A percentile compares a stretch with the other conserved stretches of the same genome.
These are phyloP conservation scores for Oncorhynchus keta DNA, from an alignment of 2,113 vertebrate species.

Conservation along the genomic window DNA sequence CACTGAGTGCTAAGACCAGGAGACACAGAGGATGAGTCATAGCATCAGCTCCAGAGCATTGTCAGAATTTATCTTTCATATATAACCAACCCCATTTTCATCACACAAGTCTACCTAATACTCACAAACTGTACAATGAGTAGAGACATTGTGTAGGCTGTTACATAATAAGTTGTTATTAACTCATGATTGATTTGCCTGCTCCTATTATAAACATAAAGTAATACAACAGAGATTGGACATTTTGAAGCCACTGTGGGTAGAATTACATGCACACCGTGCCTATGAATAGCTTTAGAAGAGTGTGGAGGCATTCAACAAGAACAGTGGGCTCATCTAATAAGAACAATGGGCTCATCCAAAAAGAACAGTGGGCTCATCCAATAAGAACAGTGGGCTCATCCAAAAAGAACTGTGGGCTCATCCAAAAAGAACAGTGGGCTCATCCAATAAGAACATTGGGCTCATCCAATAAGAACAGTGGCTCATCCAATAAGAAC, in stretches of 20 bases:
- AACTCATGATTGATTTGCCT: not conserved
- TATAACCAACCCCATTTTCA: not conserved
- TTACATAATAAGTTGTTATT: too few relatives aligned
- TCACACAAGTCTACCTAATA: not conserved
- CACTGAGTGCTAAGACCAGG: not conserved
- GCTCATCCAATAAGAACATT: not conserved
- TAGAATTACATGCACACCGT: not conserved
- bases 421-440: not conserved
- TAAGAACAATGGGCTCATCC: conserved; percentile 4
- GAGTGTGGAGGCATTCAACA: conserved; percentile 3
- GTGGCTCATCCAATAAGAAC: not conserved
- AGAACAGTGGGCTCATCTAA: too few relatives aligned
- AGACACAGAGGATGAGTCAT: conserved; percentile 33
- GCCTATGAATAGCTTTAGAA: not conserved
- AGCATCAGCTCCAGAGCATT: not conserved
- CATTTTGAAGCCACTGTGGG: not conserved
- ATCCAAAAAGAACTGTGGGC: too few relatives aligned
- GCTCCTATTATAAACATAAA: not conserved
- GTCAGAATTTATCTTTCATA: not conserved
- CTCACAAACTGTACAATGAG: not conserved
- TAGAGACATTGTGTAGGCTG: not conserved
- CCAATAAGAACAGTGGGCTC: too few relatives aligned
- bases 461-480: not conserved
- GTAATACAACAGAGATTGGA: not conserved
- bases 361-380: too few relatives aligned